Evolutionary conservation across 2,797 vertebrate species (phyloP).

Genomic region (Epinephelus coioides): DNA sequence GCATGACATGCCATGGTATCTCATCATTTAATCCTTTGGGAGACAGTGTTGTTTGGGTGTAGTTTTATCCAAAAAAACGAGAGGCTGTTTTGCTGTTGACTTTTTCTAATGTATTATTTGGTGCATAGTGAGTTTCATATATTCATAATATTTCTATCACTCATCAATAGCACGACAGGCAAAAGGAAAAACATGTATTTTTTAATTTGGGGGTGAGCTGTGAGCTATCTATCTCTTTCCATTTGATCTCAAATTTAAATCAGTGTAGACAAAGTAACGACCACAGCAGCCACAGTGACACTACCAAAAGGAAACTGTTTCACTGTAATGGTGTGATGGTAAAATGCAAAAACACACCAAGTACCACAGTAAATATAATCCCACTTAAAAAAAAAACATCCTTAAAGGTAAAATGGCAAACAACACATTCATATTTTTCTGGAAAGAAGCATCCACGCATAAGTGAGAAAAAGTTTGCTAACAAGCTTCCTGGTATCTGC

Average conservation of each 20-base stretch:
- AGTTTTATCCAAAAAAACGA: too few relatives aligned
- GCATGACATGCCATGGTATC: too few relatives aligned
- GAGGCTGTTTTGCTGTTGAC: too few relatives aligned
- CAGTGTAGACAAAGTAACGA: background rate
- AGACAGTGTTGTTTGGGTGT: too few relatives aligned
- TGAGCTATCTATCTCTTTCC: too few relatives aligned
- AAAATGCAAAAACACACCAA: background rate
- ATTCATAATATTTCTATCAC: too few relatives aligned
- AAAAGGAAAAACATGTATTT: too few relatives aligned
- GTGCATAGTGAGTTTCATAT: too few relatives aligned
- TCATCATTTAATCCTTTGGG: too few relatives aligned
- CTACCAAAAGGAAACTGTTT: background rate
- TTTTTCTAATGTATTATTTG: too few relatives aligned
- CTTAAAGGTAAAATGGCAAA: background rate
- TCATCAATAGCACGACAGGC: too few relatives aligned
- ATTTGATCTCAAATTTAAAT: background rate
- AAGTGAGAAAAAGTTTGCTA: constrained; percentile 24
- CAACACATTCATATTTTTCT: background rate
- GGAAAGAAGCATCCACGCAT: constrained; percentile 10
- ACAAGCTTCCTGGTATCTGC: constrained; percentile 19
- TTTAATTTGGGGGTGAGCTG: too few relatives aligned
- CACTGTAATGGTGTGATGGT: background rate
- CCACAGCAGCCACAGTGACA: background rate
- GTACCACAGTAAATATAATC: background rate
- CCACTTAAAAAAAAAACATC: background rate